Conservation (phyloP, 2,797 vertebrate species). For the Nasua narica region DNA sequence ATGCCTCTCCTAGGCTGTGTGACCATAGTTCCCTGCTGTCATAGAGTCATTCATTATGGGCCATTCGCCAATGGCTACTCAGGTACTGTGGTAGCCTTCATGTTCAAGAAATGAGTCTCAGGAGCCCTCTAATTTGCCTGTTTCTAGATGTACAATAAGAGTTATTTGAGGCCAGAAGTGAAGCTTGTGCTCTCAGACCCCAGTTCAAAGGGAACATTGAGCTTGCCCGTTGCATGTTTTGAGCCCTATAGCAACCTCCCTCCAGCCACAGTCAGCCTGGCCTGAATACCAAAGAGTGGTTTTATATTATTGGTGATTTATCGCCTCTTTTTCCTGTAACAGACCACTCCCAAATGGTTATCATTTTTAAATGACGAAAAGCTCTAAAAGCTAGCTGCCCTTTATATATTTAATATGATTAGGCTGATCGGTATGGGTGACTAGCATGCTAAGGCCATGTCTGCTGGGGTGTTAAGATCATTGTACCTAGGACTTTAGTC, state of each 20-base stretch:
- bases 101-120: not conserved
- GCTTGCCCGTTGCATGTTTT: not conserved
- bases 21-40: not conserved
- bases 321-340: not conserved
- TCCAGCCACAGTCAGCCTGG: not conserved
- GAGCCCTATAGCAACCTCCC: not conserved
- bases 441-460: not conserved
- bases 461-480: not conserved
- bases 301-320: not conserved
- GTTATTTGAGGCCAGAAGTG: not conserved
- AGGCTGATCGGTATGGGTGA: not conserved
- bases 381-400: not conserved
- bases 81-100: not conserved
- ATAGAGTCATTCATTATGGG: not conserved
- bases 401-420: not conserved
- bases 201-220: not conserved
- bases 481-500: not conserved
- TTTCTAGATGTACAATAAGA: not conserved
- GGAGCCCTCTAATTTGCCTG: not conserved
- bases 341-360: conserved; percentile 12
- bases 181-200: not conserved
- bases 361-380: too few species aligned
- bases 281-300: not conserved
- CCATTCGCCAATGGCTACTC: not conserved
- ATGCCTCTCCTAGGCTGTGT: not conserved